These are phyloP conservation scores for Myxocyprinus asiaticus DNA, from an alignment of 2,113 vertebrate genomes.

Conservation along the genomic window DNA sequence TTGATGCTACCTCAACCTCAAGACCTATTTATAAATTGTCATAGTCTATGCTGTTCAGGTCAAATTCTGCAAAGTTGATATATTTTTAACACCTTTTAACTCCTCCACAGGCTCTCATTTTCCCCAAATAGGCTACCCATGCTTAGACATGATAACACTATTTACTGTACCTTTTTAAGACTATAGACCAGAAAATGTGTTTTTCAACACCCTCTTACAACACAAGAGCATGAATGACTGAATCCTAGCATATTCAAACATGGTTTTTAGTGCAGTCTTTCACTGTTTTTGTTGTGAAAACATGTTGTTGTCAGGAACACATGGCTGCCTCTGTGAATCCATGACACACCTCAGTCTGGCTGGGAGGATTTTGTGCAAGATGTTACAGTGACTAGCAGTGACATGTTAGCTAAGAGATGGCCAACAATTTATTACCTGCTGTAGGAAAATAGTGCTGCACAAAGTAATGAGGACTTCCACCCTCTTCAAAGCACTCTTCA, in stretches of 20 bases:
- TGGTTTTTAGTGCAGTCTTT: constrained; percentile 54
- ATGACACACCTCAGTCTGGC: constrained; percentile 56
- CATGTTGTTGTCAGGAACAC: constrained; percentile 58
- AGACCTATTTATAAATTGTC: no score
- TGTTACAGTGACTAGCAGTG: constrained; percentile 46
- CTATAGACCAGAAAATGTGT: background rate
- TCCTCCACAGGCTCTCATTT: background rate
- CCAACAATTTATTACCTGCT: constrained; percentile 62
- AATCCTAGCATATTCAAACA: constrained; percentile 57
- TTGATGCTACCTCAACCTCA: no score
- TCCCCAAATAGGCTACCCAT: no score
- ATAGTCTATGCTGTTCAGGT: constrained; percentile 7
- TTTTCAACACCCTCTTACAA: constrained; percentile 35
- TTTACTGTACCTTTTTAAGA: constrained; percentile 8
- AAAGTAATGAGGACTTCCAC: constrained; percentile 66
- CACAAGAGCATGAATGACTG: background rate
- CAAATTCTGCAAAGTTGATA: background rate
- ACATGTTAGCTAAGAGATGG: constrained; percentile 65
- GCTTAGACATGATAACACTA: constrained; percentile 9
- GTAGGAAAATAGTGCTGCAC: constrained; percentile 58
- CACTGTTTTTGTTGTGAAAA: no score
- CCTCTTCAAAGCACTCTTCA: constrained; percentile 60
- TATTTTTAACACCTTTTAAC: constrained; percentile 23
- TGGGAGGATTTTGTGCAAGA: background rate
- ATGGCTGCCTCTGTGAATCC: constrained; percentile 15